Evolutionary conservation across 2,888 invertebrate species (phyloP), one percentile per base, ranked within the genome.

Genomic region (Dynastes maya): DNA sequence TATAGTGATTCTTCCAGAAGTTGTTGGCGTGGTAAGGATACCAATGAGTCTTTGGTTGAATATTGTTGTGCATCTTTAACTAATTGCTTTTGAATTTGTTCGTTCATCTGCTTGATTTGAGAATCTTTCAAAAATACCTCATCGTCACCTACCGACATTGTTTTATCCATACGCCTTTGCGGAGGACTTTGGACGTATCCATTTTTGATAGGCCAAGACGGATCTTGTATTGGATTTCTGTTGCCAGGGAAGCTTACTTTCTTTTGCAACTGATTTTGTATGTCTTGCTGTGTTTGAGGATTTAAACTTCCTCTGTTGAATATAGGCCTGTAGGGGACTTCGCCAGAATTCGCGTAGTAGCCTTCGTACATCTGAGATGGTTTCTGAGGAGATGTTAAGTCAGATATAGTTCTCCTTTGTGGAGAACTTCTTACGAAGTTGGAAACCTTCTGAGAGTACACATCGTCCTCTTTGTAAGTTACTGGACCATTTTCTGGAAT

Each of bases 231-330:
- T 6, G 79, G 80, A 80, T 82, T 82, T 80, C 83, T 83, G 22
- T 83, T 81, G 80, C 88, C 89, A 2, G 89, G 89, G 81, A 91
- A 91, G 81, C 91, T 91, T 1, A 91, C 91, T 77, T 90, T 89
- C 79, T 91, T 91, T 11, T 89, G 88, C 1, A 87, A 86, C 51
- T 86, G 84, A 9, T 86, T 86, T 2, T 88, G 87, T 67, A 88
- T 87, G 5, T 90, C 89, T 2, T 85, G 81, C 8, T 78, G 74
- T 2, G 55, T 37, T 84, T 86, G 22, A 80, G 85, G 55, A 53
- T 80, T 87, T 63, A 91, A 85, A 82, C 91, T 91, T 1, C 91
- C 90, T n/a, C 91, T 83, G 83, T 89, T 89, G 77, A 91, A 91
- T 78, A 91, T 91, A 1, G 91, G 91, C 8, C 85, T 82, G 53